Percentiles rank a stretch among this genome's conserved stretches.
Evolutionary conservation across 2,888 invertebrate species (phyloP).

Genomic region (Galerucella pusilla): DNA sequence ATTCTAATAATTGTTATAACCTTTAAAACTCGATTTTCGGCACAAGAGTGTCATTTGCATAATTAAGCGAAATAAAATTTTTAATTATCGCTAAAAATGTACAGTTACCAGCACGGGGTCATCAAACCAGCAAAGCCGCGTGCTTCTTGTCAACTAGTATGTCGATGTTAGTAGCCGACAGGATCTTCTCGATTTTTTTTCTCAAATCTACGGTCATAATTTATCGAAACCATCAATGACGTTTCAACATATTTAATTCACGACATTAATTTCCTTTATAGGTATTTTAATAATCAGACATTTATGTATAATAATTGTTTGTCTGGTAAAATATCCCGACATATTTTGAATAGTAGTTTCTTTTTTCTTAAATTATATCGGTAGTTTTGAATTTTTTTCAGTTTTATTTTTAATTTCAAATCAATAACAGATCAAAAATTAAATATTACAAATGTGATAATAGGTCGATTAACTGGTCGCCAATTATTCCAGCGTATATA

Average conservation of each 20-base stretch:
- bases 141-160: neutral
- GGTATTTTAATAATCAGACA: conserved; percentile 10
- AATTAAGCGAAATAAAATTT: neutral
- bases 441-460: too few relatives aligned
- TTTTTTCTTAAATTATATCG: neutral
- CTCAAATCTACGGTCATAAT: neutral
- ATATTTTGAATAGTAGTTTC: neutral
- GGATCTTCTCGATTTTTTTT: neutral
- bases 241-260: neutral
- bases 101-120: neutral
- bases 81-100: neutral
- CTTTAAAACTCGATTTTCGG: neutral
- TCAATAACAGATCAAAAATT: too few relatives aligned
- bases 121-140: neutral
- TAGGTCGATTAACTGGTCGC: too few relatives aligned
- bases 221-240: neutral
- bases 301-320: conserved; percentile 12
- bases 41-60: neutral
- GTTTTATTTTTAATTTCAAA: too few relatives aligned
- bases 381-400: too few relatives aligned
- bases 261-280: conserved; percentile 1
- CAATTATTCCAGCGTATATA: too few relatives aligned
- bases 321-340: conserved; percentile 8
- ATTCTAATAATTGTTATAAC: neutral
- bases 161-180: neutral